These are phyloP conservation scores for Hemibagrus wyckioides DNA, from an alignment of 2,113 vertebrate species.

Conservation along the genomic window DNA sequence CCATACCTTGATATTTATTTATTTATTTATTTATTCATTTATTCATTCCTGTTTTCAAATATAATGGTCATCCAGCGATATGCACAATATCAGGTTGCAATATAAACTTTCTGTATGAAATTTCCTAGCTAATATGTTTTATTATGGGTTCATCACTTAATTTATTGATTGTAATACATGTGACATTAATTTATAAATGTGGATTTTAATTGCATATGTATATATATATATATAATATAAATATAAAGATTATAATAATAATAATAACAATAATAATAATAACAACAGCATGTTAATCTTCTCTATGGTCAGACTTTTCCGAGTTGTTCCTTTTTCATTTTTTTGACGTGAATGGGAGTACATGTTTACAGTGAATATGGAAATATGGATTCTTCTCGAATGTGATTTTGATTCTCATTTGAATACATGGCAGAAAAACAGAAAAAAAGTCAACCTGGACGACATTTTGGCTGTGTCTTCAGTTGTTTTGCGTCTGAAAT, in stretches of 20 bases:
- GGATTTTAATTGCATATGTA: constrained; percentile 70
- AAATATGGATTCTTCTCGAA: constrained; percentile 53
- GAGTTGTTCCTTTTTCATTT: constrained; percentile 53
- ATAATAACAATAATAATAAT: constrained; percentile 40
- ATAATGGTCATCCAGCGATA: constrained; percentile 66
- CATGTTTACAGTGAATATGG: constrained; percentile 58
- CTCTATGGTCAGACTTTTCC: constrained; percentile 50
- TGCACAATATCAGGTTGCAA: constrained; percentile 82
- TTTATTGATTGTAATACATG: constrained; percentile 70
- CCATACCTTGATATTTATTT: constrained; percentile 27
- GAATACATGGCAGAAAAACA: constrained; percentile 41
- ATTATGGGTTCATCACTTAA: constrained; percentile 68
- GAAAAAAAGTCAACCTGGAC: constrained; percentile 15
- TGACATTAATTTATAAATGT: constrained; percentile 69
- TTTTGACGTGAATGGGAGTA: constrained; percentile 60
- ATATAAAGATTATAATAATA: neutral
- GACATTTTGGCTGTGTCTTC: constrained; percentile 37
- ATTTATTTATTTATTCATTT: constrained; percentile 7
- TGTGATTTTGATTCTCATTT: constrained; percentile 56
- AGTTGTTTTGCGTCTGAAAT: constrained; percentile 9
- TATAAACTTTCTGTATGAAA: constrained; percentile 74
- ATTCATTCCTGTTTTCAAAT: constrained; percentile 42
- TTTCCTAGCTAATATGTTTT: constrained; percentile 51
- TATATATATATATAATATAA: constrained; percentile 51
- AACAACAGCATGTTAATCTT: constrained; percentile 72